Evolutionary conservation across 2,888 invertebrate species (phyloP), one percentile per base, ranked within the genome.

Genomic region (Carabus problematicus): DNA sequence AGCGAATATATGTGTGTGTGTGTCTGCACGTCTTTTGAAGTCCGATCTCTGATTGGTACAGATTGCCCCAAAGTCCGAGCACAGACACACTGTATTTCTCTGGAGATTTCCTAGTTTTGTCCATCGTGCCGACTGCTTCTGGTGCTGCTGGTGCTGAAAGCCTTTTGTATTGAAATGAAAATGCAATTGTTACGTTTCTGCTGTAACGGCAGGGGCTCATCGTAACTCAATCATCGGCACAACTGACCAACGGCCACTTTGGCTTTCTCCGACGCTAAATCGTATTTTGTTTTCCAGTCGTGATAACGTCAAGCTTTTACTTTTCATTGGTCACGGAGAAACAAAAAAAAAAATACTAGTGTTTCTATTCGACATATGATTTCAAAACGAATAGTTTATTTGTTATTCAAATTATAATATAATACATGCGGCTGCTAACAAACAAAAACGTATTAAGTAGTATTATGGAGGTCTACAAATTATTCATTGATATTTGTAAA

Each of bases 151-250:
- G n/a, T 56, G 54, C 29, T 54, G 54, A 63, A 41, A 63, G 63
- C 66, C 49, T 66, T n/a, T 66, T 56, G 56, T 66, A 66, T 66
- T 66, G 66, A 66, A 66, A 66, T 66, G 66, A 66, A 66, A 66
- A 66, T 66, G 66, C 66, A 56, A 66, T 66, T 66, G 66, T 56
- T 56, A 45, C 16, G 52, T 29, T 14, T 18, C 58, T 42, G 29
- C 29, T 6, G 29, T 29, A 29, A 29, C 29, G 49, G 11, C 49
- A 29, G 47, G 45, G 56, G 45, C 58, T 58, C 41, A n/a, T n/a
- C n/a, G n/a, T 59, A 66, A 66, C 59, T 66, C 59, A 66, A 66
- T 66, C 66, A 66, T 14, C 14, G 16, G 42, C n/a, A 9, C 52
- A 40, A 42, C 55, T 64, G 14, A 55, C 58, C 66, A 42, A 29